Base-by-base conservation (phyloP, 2,888 invertebrate species). In the Trichogramma evanescens region DNA sequence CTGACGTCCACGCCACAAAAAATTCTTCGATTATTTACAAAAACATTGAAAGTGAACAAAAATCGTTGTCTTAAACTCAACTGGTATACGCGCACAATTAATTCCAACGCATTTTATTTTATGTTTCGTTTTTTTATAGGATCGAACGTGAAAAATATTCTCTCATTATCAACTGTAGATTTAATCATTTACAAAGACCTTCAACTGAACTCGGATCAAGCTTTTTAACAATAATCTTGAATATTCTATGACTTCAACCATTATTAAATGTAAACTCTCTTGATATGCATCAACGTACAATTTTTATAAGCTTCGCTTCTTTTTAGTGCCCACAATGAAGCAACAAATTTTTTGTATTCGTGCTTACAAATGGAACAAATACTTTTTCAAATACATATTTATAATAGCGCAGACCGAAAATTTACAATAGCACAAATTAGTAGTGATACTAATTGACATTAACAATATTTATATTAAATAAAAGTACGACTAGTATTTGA, bases 401-500 rank as follows among this genome's bases (percentile, higher is more conserved):
- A 26, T 26, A 26, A 26, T 26, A 26, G 26, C 26, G 26, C 26
- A 26, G 26, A 26, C 26, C 26, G 26, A 26, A 26, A 26, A 26
- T 26, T 26, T 26, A 26, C 26, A 26, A 26, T 26, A 26, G 26
- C 26, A 26, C 26, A 26, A 26, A 26, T 26, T 26, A 26, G 26
- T 26, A 26, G 26, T 3, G 26, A 26, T 26, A 26, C 26, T 26
- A 26, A 26, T 26, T 9, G 44, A 54, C 46, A 56, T 59, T 62
- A 64, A 64, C 60, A 51, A 60, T 62, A 62, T 64, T 60, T 59
- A 64, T 62, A 64, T 62, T 62, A 62, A 56, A 53, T 64, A 64
- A 58, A 64, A 60, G 62, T 59, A 61, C 63, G 63, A 64, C 64
- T 64, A 64, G 64, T 64, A 64, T 62, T 59, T 58, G 53, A 60